Conservation (phyloP, 2,888 invertebrate genomes). For the Eristalinus sepulchralis region DNA sequence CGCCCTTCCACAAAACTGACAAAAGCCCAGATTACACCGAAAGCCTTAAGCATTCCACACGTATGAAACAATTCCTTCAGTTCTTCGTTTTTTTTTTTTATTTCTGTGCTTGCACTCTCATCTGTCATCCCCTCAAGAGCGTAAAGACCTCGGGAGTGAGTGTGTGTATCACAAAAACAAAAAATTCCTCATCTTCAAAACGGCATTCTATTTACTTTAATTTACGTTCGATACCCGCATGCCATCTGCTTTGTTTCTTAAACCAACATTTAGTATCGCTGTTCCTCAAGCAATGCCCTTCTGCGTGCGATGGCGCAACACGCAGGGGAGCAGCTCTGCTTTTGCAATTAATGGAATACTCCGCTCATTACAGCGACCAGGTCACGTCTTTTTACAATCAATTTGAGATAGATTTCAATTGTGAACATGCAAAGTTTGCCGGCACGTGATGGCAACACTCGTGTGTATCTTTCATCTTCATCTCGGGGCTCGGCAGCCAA, state of each 20-base stretch:
- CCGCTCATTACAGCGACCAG: constrained; percentile 40
- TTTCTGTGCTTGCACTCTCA: constrained; percentile 6
- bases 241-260: constrained; percentile 33
- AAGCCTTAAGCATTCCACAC: constrained; percentile 33
- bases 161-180: constrained; percentile 8
- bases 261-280: constrained; percentile 39
- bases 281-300: not conserved
- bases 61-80: constrained; percentile 26
- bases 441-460: constrained; percentile 4
- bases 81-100: not conserved
- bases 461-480: not conserved
- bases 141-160: constrained; percentile 33
- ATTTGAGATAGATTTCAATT: constrained; percentile 46
- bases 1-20: not conserved
- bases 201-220: constrained; percentile 52
- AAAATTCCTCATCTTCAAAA: constrained; percentile 41
- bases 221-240: not conserved
- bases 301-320: not conserved
- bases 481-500: not conserved
- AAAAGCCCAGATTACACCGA: not conserved
- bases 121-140: not conserved
- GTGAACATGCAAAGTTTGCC: constrained; percentile 7
- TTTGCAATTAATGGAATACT: constrained; percentile 41
- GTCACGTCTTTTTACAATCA: constrained; percentile 47
- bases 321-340: constrained; percentile 17